phyloP scores from a whole-genome alignment of 1,140 invertebrate species.

The Trichonephila clavipes region DNA sequence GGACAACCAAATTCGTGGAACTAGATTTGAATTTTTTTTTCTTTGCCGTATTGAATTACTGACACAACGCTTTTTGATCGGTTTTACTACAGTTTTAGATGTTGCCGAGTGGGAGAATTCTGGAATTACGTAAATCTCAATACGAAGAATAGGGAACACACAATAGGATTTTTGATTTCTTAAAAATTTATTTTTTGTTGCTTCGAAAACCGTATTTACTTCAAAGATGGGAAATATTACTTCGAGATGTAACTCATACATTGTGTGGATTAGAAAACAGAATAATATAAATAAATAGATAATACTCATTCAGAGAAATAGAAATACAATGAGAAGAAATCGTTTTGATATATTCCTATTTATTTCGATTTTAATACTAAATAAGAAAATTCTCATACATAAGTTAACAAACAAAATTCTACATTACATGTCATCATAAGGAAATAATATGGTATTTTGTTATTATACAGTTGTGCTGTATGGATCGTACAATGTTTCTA shows the following conservation, averaged over 20 bases:
- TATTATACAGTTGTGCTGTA: no score
- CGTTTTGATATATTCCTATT: no score
- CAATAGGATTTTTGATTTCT: background rate
- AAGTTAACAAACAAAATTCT: no score
- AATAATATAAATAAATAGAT: background rate
- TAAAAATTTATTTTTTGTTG: background rate
- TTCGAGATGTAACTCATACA: background rate
- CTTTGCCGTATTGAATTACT: background rate
- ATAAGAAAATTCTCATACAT: no score
- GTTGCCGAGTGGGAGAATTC: background rate
- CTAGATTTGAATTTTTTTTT: background rate
- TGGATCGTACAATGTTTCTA: no score
- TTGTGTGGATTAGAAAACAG: background rate
- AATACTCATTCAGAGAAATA: background rate
- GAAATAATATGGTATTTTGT: no score
- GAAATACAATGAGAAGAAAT: background rate
- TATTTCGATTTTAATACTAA: no score
- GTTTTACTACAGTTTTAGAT: background rate
- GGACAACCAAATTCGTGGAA: slow-evolving; percentile 44
- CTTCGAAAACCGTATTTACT: background rate
- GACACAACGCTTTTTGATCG: background rate
- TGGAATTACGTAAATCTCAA: background rate
- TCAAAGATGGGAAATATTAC: background rate
- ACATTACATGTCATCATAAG: no score
- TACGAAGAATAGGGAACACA: background rate